A percentile compares a stretch with the other conserved stretches of the same genome.
Evolutionary conservation across 2,113 vertebrate genomes (phyloP).

Genomic region (Colistium nudipinnis): DNA sequence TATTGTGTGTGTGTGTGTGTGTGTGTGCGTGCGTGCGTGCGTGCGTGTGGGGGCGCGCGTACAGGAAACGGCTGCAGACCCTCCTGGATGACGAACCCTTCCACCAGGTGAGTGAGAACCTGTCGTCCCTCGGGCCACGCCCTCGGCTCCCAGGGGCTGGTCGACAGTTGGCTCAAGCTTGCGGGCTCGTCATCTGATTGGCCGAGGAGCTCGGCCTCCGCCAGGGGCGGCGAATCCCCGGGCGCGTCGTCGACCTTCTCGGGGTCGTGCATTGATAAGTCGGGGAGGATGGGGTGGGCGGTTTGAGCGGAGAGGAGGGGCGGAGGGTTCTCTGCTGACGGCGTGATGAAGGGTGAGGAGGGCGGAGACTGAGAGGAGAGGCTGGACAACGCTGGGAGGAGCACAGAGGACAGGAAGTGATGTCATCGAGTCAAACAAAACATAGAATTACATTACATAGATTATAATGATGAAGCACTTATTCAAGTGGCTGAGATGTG

Average conservation of each 20-base stretch:
- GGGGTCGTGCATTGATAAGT: conserved; percentile 11
- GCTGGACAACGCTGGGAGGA: conserved; percentile 76
- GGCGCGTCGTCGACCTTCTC: not conserved
- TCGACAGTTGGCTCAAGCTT: conserved; percentile 32
- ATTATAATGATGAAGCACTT: not conserved
- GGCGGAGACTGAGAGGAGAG: conserved; percentile 82
- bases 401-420: not conserved
- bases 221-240: conserved; percentile 2
- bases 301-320: conserved; percentile 52
- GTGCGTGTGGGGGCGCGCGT: conserved; percentile 57
- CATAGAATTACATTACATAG: too few relatives aligned
- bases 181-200: conserved; percentile 52
- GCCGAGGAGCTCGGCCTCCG: conserved; percentile 21
- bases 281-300: conserved; percentile 67
- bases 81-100: conserved; percentile 98
- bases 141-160: conserved; percentile 57
- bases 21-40: not conserved
- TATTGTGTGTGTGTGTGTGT: not conserved
- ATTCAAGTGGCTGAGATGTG: not conserved
- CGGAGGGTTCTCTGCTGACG: conserved; percentile 54
- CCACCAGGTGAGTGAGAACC: conserved; percentile 94
- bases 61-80: conserved; percentile 96
- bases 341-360: conserved; percentile 65
- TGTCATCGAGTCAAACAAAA: too few relatives aligned
- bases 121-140: conserved; percentile 72